A percentile compares a stretch with the other conserved stretches of the same genome.
phyloP scores from a whole-genome alignment of 2,113 vertebrate genomes.

The Gnathonemus echidnorhynchus region DNA sequence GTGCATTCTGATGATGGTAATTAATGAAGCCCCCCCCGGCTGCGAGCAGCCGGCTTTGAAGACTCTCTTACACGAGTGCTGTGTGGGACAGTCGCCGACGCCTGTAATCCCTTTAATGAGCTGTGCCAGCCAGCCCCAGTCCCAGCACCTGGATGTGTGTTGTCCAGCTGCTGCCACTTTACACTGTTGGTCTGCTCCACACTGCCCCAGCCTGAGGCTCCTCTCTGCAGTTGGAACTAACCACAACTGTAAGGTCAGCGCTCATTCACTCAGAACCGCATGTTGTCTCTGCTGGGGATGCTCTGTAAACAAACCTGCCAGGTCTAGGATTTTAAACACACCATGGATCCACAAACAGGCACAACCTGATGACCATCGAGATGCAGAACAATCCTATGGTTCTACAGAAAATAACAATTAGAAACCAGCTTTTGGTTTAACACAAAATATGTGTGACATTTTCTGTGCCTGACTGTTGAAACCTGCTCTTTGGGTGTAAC shows the following conservation, averaged over 20 bases:
- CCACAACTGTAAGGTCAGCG: background rate
- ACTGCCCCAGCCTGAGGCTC: background rate
- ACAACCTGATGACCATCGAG: background rate
- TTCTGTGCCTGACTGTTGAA: background rate
- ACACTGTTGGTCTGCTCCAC: background rate
- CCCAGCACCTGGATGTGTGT: background rate
- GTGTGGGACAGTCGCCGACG: background rate
- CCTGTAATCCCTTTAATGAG: background rate
- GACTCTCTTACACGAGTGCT: background rate
- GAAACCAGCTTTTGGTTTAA: background rate
- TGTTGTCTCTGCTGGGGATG: background rate
- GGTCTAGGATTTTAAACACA: background rate
- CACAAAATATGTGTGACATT: background rate
- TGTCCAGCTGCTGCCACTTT: background rate
- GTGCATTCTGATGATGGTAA: background rate
- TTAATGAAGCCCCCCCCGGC: background rate
- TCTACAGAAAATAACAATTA: background rate
- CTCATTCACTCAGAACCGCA: background rate
- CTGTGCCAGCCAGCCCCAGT: background rate
- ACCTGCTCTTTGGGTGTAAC: background rate
- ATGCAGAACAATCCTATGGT: background rate
- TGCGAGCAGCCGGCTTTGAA: background rate
- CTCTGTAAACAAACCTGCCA: background rate
- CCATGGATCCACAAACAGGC: background rate
- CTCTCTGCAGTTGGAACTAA: background rate